Evolutionary conservation across 2,888 invertebrate genomes (phyloP), one percentile per base, ranked within the genome.

Genomic region (Xestia xanthographa): DNA sequence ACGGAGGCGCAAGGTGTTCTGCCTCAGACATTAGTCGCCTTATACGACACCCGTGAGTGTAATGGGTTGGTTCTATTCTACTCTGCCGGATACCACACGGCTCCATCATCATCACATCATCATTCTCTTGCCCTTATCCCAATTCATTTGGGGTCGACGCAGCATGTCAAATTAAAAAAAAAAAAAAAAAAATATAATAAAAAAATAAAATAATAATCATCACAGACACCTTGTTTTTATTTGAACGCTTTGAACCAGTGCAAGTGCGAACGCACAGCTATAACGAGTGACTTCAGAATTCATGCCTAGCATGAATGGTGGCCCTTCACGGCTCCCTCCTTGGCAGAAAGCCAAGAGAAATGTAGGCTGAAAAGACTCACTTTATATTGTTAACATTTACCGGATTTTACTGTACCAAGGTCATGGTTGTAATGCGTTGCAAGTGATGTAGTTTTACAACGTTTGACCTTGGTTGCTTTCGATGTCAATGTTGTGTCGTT

Each of bases 291-390:
- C 74, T 83, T 76, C 14, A 86, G 77, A 90, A 89, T 92, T 88
- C 77, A n/a, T 56, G 34, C 78, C 71, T 73, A 77, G 80, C 75
- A 85, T 88, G 86, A 88, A 87, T 85, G 72, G 71, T 82, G 75
- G 83, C 89, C 83, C 90, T 91, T 89, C 81, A 79, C 82, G 79
- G 80, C 75, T 85, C 83, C 71, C 79, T 85, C 79, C 87, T 92
- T 93, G 93, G 93, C 92, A 72, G 65, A 62, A 56, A 76, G 87
- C 93, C 93, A 93, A 93, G 82, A 89, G 88, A 91, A 91, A 92
- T 90, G 90, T 91, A 90, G 90, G 87, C 86, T 89, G 85, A 87
- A 91, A 89, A 90, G 88, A 87, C 85, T 88, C 88, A 85, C 85
- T 91, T 88, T 82, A 86, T 72, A 87, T 87, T 86, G 86, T 87